phyloP scores from a whole-genome alignment of 2,113 vertebrate species.

The Nannobrachium achirus region DNA sequence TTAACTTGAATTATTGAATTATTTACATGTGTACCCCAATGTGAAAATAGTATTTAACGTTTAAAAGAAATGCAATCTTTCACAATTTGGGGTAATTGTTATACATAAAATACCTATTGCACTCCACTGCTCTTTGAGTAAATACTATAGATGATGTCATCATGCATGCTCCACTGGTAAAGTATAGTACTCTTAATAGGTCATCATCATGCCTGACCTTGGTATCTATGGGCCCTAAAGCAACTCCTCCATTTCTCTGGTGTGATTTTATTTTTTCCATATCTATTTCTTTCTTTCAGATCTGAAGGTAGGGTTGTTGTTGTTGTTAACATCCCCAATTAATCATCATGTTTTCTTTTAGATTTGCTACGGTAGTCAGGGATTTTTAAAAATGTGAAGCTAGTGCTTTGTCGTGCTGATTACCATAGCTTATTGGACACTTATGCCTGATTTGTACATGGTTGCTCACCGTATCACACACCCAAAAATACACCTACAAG shows the following conservation, averaged over 20 bases:
- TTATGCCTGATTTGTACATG: too few species aligned
- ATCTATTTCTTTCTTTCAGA: constrained; percentile 6
- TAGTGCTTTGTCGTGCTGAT: constrained; percentile 19
- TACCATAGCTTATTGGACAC: constrained; percentile 17
- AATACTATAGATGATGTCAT: constrained; percentile 21
- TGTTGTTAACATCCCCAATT: constrained; percentile 9
- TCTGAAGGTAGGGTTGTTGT: background rate
- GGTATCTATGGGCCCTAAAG: background rate
- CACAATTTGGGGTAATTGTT: constrained; percentile 5
- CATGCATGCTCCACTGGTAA: constrained; percentile 44
- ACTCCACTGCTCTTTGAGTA: background rate
- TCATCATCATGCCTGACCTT: background rate
- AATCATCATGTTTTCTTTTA: constrained; percentile 3
- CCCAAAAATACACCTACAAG: too few species aligned
- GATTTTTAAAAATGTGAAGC: constrained; percentile 13
- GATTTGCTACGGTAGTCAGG: background rate
- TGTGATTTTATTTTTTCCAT: background rate
- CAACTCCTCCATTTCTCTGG: background rate
- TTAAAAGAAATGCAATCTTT: background rate
- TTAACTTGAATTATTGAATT: constrained; percentile 60
- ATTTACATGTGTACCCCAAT: constrained; percentile 43
- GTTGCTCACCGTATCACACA: too few species aligned
- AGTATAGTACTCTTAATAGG: background rate
- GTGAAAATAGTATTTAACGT: constrained; percentile 29
- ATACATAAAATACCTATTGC: constrained; percentile 7